Conservation (phyloP, 2,113 vertebrate genomes). For the Rhizomys pruinosus region DNA sequence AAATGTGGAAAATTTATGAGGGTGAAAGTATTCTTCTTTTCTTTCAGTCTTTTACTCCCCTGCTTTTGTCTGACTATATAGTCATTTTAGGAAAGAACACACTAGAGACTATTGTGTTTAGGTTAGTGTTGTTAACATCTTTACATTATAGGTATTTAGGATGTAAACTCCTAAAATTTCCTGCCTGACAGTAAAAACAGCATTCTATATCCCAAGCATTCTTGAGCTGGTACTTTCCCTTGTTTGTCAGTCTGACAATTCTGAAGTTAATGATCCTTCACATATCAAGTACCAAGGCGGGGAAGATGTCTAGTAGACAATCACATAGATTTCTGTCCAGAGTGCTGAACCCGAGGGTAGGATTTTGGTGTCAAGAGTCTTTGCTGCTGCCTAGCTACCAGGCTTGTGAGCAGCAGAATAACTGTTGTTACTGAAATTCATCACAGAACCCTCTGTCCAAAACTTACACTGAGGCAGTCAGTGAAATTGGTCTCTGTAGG, state of each 20-base stretch:
- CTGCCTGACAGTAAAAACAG: not conserved
- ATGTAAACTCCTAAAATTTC: not conserved
- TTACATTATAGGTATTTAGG: not conserved
- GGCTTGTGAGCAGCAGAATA: constrained; percentile 59
- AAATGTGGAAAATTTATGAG: not conserved
- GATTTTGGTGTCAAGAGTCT: constrained; percentile 28
- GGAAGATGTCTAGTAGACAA: not conserved
- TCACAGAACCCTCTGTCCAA: not conserved
- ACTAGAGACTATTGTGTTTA: constrained; percentile 1
- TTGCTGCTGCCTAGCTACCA: constrained; percentile 66
- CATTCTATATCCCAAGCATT: not conserved
- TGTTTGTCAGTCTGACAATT: constrained; percentile 35
- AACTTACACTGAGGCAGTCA: constrained; percentile 15
- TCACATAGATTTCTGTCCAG: not conserved
- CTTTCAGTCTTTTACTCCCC: not conserved
- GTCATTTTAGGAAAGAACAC: constrained; percentile 15
- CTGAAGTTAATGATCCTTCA: constrained; percentile 43
- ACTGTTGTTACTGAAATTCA: constrained; percentile 42
- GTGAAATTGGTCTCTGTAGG: constrained; percentile 44
- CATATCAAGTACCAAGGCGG: not conserved
- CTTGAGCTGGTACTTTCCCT: not conserved
- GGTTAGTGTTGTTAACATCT: not conserved
- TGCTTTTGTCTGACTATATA: not conserved
- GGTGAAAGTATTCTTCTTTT: not conserved
- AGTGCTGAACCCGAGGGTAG: constrained; percentile 16